Conservation (phyloP, 2,888 invertebrate genomes). For the Drosophila infuscata region DNA sequence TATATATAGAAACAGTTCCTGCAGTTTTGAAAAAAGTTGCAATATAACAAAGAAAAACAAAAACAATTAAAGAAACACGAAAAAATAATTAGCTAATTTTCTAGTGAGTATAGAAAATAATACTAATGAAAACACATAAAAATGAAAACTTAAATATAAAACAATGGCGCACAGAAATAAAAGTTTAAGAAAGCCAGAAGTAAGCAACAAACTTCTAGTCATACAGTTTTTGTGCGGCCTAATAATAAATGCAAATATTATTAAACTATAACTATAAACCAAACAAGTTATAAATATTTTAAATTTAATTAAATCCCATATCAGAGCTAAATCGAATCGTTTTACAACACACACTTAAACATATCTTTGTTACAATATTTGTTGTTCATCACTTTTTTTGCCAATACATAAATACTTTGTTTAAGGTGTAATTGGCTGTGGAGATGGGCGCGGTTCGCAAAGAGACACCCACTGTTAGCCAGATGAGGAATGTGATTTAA, state of each 20-base stretch:
- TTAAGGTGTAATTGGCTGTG: constrained; percentile 6
- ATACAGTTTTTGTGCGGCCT: constrained; percentile 51
- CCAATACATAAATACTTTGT: constrained; percentile 14
- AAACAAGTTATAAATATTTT: constrained; percentile 5
- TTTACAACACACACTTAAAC: constrained; percentile 49
- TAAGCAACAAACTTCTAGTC: constrained; percentile 62
- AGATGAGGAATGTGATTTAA: neutral
- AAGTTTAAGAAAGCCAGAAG: constrained; percentile 49
- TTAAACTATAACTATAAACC: constrained; percentile 7
- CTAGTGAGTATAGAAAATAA: constrained; percentile 51
- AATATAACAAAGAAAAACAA: constrained; percentile 51
- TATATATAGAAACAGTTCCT: constrained; percentile 70
- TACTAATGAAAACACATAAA: constrained; percentile 22
- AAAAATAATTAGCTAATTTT: constrained; percentile 47
- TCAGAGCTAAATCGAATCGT: constrained; percentile 45
- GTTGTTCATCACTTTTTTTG: constrained; percentile 36
- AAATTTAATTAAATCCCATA: constrained; percentile 49
- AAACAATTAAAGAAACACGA: constrained; percentile 21
- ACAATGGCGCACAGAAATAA: constrained; percentile 34
- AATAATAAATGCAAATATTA: constrained; percentile 11
- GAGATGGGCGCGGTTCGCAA: constrained; percentile 6
- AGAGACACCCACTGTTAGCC: too few relatives aligned
- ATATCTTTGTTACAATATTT: constrained; percentile 68
- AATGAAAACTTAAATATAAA: neutral
- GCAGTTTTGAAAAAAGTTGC: constrained; percentile 75